Evolutionary conservation across 2,888 invertebrate genomes (phyloP), one percentile per base, ranked within the genome.

Genomic region (Cataglyphis rosenhaueri): DNA sequence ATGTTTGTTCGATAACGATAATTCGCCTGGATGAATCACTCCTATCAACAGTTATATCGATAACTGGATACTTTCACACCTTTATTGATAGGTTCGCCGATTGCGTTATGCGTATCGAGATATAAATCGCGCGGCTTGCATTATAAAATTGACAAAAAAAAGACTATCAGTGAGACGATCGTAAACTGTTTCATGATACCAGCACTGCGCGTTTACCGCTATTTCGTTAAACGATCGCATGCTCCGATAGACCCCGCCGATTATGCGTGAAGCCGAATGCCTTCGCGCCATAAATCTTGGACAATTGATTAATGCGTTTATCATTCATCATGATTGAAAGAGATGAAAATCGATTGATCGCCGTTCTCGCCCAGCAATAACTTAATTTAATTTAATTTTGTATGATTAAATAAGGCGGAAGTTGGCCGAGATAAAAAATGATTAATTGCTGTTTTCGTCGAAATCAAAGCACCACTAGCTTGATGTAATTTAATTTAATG

Each of bases 1-100:
- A 38, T n/a, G 65, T 65, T 57, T 57, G 76, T 65, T 76, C 65
- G 52, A 76, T 76, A 74, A 29, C 15, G 35, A 44, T 48, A 75
- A 75, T 52, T 29, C 35, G 10, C 5, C 65, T n/a, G 41, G 41
- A 57, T 76, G 76, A 76, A 66, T 65, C 76, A 76, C 15, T 65
- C 65, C 52, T 55, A 55, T 55, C 59, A 61, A 73, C 59, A n/a
- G 15, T 73, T 41, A 29, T 29, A 66, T 66, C 65, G 65, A 66
- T 65, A 5, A 76, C 21, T 65, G 21, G 21, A 35, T 32, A 48
- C 48, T 70, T 48, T 29, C 38, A 38, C 55, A 25, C 12, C 41
- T 41, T 21, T 21, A 32, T 32, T 68, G 8, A 12, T 21, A 41
- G 25, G 59, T 68, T 79, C 70, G 18, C 25, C 70, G 78, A 44